Evolutionary conservation across 2,113 vertebrate species (phyloP).

Genomic region (Arenaria interpres): DNA sequence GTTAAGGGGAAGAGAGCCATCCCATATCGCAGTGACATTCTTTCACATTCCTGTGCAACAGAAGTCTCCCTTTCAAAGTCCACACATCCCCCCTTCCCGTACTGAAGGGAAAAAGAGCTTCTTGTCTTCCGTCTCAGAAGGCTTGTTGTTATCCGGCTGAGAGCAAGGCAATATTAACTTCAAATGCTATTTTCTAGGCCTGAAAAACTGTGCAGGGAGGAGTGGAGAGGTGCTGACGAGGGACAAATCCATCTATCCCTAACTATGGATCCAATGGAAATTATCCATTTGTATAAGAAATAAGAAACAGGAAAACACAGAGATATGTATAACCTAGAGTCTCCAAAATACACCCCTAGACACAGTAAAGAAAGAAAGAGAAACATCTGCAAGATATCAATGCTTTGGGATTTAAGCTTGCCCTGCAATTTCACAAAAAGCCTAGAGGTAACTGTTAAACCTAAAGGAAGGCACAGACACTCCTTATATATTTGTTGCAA

Average conservation of each 20-base stretch:
- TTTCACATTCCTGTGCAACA: not conserved
- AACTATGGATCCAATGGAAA: not conserved
- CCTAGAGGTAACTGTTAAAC: not conserved
- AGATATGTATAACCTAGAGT: too few species aligned
- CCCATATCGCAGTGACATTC: not conserved
- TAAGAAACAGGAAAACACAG: not conserved
- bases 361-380: not conserved
- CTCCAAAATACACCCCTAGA: not conserved
- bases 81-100: accelerated
- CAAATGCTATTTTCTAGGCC: not conserved
- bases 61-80: not conserved
- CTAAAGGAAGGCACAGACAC: not conserved
- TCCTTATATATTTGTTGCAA: not conserved
- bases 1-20: not conserved
- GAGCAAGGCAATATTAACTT: not conserved
- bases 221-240: not conserved
- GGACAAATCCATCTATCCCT: not conserved
- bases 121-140: not conserved
- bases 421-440: not conserved
- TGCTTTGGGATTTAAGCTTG: not conserved
- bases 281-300: not conserved
- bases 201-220: not conserved
- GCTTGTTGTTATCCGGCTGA: not conserved
- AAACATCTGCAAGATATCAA: not conserved
- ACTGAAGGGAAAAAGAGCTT: not conserved